Base-by-base conservation (phyloP, 2,888 invertebrate genomes). In the Microctonus hyperodae region DNA sequence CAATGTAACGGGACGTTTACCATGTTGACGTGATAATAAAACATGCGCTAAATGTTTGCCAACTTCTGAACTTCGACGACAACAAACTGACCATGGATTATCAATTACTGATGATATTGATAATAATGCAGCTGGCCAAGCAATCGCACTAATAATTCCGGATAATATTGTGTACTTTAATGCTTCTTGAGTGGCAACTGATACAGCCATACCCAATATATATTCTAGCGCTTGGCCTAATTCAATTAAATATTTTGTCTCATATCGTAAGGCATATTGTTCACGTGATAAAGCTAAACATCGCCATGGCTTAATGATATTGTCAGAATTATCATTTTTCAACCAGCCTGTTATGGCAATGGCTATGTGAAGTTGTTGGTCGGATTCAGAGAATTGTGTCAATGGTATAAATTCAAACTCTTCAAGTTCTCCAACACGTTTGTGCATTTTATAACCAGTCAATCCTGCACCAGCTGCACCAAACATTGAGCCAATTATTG, bases 21-120 rank as follows among this genome's bases (percentile, higher is more conserved):
- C 90, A 76, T 90, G 89, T 72, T 88, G 86, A 68, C 89, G 80
- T 7, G 86, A 83, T 31, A 90, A 78, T 35, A 91, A 81, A n/a
- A 90, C 88, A 68, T 89, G 88, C 1, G 90, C 90, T 64, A 91
- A 82, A 74, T 89, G 88, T 74, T 87, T 86, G 6, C 91, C 91
- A 22, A 88, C 88, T 79, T 88, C 86, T 5, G 87, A 86, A 22
- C 89, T 77, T 55, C 90, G 80, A 40, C 88, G 82, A 50, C 89
- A 86, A 76, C 90, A 90, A 3, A 90, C 90, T 65, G 88, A 88
- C 90, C 90, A 90, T 0, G 90, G 90, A 78, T 90, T 91, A 79
- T 90, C 90, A 67, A 88, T 85, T 1, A 88, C 86, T 9, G 85
- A 85, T 4, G 88, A 86, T 60, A 87, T 82, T 1, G 88, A 87